Evolutionary conservation across 2,113 vertebrate species (phyloP), one percentile per base, ranked within the genome.

Genomic region (Numida meleagris): DNA sequence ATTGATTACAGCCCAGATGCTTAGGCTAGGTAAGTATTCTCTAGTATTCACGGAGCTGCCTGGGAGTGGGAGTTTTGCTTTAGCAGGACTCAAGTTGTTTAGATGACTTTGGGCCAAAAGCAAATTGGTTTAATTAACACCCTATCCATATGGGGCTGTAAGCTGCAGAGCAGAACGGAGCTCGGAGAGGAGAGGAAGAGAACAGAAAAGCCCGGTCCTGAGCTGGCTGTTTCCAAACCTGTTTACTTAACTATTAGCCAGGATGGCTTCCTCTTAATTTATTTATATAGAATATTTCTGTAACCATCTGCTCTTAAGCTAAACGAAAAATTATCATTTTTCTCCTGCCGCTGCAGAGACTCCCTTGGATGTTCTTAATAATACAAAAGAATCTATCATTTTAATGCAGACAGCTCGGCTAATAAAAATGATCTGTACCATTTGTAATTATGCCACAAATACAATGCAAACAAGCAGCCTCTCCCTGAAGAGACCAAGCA

Each of bases 371-470:
- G 93, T 97, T 97, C 95, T 97, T 97, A 97, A 97, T 96, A 96
- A 90, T 40, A 87, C 55, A n/a, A 96, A 97, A 97, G 95, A 79
- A 96, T 97, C 90, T 87, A 97, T 98, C 97, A 97, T 97, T 97
- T 97, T 98, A 98, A 98, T 97, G 97, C 87, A 97, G 97, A 97
- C 96, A 97, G 92, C 91, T 97, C 96, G 95, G 97, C 96, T 97
- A 98, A 98, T 98, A 98, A 98, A 98, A 98, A 97, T 97, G 95
- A 97, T 98, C 91, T 90, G 95, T 97, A 95, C 93, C 91, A 95
- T 97, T 97, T 96, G 96, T 95, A 97, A 98, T 97, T 96, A 96
- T 96, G 86, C 88, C 90, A 97, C 97, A 97, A 98, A 97, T 93
- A 97, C 92, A 95, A 88, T 43, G 93, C 87, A 97, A 97, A 97